phyloP scores from a whole-genome alignment of 2,888 invertebrate genomes.

The Tinea pellionella region DNA sequence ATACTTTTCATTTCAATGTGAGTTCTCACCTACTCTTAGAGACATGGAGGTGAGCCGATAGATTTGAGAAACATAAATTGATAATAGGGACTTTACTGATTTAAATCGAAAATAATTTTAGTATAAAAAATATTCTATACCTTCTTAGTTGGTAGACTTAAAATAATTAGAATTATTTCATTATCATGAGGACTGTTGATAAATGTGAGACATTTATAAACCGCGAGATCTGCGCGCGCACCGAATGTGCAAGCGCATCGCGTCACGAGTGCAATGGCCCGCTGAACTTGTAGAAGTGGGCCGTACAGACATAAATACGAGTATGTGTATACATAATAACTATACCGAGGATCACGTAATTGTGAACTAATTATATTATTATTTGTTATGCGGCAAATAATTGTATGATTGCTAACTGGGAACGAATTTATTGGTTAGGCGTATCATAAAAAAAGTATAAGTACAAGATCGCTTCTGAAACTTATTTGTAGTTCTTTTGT shows the following conservation, averaged over 20 bases:
- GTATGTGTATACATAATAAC: neutral
- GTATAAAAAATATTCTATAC: too few relatives aligned
- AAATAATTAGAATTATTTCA: neutral
- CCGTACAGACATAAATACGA: slow-evolving; percentile 23
- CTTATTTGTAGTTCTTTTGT: too few relatives aligned
- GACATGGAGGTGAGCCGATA: too few relatives aligned
- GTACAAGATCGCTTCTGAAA: too few relatives aligned
- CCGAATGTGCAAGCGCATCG: neutral
- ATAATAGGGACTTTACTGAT: too few relatives aligned
- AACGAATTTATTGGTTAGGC: too few relatives aligned
- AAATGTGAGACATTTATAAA: neutral
- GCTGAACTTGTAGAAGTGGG: slow-evolving; percentile 59
- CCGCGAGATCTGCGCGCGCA: neutral
- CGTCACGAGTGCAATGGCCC: slow-evolving; percentile 48
- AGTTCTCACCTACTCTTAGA: too few relatives aligned
- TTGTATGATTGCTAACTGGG: neutral
- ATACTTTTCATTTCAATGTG: neutral
- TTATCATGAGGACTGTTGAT: neutral
- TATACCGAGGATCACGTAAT: slow-evolving; percentile 7
- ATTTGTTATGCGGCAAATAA: neutral
- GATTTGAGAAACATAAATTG: too few relatives aligned
- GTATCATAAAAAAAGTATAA: too few relatives aligned
- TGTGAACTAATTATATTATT: slow-evolving; percentile 8
- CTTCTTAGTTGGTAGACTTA: neutral
- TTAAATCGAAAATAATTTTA: too few relatives aligned